phyloP scores from a whole-genome alignment of 2,888 invertebrate species.

The Apantesis nais region DNA sequence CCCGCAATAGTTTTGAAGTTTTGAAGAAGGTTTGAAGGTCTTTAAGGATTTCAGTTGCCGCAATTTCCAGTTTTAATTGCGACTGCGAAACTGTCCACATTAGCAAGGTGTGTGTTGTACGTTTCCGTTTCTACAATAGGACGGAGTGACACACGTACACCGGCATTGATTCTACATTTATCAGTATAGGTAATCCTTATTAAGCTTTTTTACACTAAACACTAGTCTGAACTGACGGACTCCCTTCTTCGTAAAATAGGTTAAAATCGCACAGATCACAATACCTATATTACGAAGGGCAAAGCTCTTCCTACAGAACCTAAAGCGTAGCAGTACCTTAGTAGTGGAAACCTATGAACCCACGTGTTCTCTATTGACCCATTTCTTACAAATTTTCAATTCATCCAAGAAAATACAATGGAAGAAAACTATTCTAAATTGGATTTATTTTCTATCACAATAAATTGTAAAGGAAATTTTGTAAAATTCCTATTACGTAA shows the following conservation, averaged over 20 bases:
- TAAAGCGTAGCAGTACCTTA: not conserved
- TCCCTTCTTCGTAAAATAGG: not conserved
- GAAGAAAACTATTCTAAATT: constrained; percentile 21
- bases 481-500: not conserved
- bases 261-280: not conserved
- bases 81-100: too few species aligned
- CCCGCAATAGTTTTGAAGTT: too few species aligned
- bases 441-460: constrained; percentile 14
- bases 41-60: too few species aligned
- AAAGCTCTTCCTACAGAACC: not conserved
- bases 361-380: constrained; percentile 23
- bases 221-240: not conserved
- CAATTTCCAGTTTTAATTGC: too few species aligned
- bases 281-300: too few species aligned
- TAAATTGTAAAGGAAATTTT: constrained; percentile 5
- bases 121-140: too few species aligned
- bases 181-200: too few species aligned
- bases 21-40: too few species aligned
- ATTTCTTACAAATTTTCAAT: constrained; percentile 22
- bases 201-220: not conserved
- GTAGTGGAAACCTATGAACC: not conserved
- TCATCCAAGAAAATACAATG: constrained; percentile 23
- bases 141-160: too few species aligned
- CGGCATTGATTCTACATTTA: too few species aligned
- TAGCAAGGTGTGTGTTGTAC: too few species aligned